Percentiles rank a stretch among this genome's conserved stretches.
Conservation (phyloP, 2,888 invertebrate species). For the Leptothorax acervorum region DNA sequence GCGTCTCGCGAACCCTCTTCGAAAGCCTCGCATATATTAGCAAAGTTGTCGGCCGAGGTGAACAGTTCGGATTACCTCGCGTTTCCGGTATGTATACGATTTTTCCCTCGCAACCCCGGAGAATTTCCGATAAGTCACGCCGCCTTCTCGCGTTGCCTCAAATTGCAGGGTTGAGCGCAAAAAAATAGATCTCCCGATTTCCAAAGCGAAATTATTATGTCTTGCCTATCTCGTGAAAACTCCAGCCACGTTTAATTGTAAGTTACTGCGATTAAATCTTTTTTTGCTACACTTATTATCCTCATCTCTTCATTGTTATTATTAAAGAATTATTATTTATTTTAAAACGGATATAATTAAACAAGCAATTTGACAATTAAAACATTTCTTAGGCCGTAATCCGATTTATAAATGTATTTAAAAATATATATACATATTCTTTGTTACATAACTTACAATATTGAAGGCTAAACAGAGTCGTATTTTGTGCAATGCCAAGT, state of each 20-base stretch:
- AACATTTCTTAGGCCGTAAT: background rate
- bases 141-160: background rate
- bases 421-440: background rate
- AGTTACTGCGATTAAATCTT: background rate
- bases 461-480: background rate
- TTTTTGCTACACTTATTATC: background rate
- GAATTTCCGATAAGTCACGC: background rate
- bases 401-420: conserved; percentile 2
- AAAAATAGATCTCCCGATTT: background rate
- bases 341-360: background rate
- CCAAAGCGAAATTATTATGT: background rate
- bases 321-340: background rate
- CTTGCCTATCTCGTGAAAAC: background rate
- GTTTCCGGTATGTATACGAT: conserved; percentile 14
- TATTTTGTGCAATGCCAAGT: background rate
- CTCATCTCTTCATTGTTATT: background rate
- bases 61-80: conserved; percentile 38
- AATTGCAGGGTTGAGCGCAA: background rate
- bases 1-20: conserved; percentile 75
- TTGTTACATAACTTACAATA: background rate
- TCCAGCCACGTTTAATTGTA: background rate
- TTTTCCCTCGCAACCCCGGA: background rate
- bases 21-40: conserved; percentile 83
- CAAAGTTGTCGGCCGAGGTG: conserved; percentile 81
- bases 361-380: conserved; percentile 14